Base-by-base conservation (phyloP, 2,113 vertebrate genomes). In the Chlorodrepanis virens region DNA sequence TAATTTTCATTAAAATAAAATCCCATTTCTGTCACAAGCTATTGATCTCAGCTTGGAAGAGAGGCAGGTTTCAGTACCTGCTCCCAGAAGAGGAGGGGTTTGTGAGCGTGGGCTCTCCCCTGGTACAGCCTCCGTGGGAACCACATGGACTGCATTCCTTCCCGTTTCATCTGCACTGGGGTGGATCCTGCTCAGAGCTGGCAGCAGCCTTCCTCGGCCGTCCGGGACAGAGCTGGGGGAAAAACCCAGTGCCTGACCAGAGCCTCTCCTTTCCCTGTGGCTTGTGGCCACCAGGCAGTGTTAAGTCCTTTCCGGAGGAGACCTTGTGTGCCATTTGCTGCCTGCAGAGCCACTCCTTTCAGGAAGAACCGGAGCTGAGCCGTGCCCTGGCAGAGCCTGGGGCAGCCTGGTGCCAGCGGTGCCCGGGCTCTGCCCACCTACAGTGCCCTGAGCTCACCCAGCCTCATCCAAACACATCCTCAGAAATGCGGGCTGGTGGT, bases 401-500 rank as follows among this genome's bases (percentile, higher is more conserved):
- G 35, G 10, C 65, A 71, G 57, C 57, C 50, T 72, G 85, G 56
- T 42, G 57, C 35, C 57, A 27, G 50, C 6, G 0, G 11, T 61
- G 44, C 54, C 16, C 0, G 1, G 31, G 33, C 60, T 20, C 27
- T 84, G 63, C 78, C 56, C 33, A 7, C 27, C 50, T 31, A 63
- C 21, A 28, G 0, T 29, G 56, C 37, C 42, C 74, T 2, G 8
- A 45, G 72, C 77, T 54, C 63, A 1, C 25, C 74, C 71, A 21
- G 61, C 71, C 68, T 47, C 20, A 25, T 21, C 82, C 74, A 6
- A 1, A 15, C 17, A 0, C 44, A 10, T 20, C 81, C 35, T 49
- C 22, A 0, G 16, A 9, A 1, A 12, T 2, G 20, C 0, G 1
- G 4, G 42, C 65, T 50, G 0, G 0, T 0, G 11, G 23, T 16